Evolutionary conservation across 2,888 invertebrate species (phyloP).

Genomic region (Leucophora obtusa): DNA sequence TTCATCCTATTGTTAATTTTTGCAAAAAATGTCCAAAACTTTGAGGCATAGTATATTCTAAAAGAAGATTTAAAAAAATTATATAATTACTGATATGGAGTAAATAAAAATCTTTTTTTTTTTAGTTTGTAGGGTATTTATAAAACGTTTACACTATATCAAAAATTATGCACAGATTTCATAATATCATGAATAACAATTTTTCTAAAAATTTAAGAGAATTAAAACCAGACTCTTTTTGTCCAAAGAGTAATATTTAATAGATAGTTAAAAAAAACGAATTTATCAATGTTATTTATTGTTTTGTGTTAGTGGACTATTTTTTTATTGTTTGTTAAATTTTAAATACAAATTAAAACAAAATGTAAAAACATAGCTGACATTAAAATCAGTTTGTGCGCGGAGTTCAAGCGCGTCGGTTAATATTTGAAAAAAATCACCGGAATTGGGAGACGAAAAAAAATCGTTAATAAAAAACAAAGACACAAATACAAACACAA

Average conservation of each 20-base stretch:
- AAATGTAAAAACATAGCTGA: constrained; percentile 66
- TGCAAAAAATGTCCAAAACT: no score
- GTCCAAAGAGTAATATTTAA: constrained; percentile 12
- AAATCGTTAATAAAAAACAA: neutral
- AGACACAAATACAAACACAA: constrained; percentile 5
- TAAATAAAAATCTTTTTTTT: no score
- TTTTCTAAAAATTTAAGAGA: constrained; percentile 5
- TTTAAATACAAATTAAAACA: constrained; percentile 64
- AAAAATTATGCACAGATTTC: neutral
- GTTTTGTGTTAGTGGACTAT: constrained; percentile 37
- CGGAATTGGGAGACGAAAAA: neutral
- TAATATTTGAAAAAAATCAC: constrained; percentile 20
- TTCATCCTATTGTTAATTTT: no score
- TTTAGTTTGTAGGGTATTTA: neutral
- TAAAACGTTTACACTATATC: neutral
- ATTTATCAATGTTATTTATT: constrained; percentile 15
- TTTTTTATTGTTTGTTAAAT: constrained; percentile 35
- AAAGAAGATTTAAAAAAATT: no score
- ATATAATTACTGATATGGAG: no score
- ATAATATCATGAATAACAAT: neutral
- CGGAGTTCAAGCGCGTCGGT: constrained; percentile 70
- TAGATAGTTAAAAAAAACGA: constrained; percentile 27
- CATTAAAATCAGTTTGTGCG: constrained; percentile 70
- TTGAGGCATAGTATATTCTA: no score
- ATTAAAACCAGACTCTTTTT: constrained; percentile 1